Conservation (phyloP, 53 echinoderm and acorn worm species). For the Stichopus horrens region DNA sequence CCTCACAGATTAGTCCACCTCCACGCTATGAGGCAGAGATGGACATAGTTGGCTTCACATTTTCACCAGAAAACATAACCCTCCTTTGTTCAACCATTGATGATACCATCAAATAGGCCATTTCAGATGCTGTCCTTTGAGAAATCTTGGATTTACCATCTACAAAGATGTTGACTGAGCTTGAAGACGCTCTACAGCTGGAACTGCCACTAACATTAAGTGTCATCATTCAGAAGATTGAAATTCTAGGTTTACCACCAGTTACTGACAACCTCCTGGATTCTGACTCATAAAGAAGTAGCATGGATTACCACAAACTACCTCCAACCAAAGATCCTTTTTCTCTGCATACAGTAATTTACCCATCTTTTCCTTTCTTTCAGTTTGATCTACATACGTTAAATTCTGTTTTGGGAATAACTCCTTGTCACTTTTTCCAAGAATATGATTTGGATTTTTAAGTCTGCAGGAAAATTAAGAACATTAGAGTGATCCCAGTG, state of each 20-base stretch:
- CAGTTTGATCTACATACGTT: neutral
- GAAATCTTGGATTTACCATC: neutral
- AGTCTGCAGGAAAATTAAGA: too few relatives aligned
- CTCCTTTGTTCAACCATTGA: neutral
- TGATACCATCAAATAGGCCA: neutral
- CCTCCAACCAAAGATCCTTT: neutral
- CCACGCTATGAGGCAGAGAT: neutral
- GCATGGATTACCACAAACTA: neutral
- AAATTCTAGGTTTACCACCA: conserved; percentile 6
- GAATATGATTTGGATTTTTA: too few relatives aligned
- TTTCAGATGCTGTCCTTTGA: neutral
- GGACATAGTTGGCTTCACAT: neutral
- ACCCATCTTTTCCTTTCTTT: neutral
- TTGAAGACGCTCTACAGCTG: neutral
- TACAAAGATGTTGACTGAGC: neutral
- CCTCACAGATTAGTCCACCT: neutral
- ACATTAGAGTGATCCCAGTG: too few relatives aligned
- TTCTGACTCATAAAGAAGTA: conserved; percentile 6
- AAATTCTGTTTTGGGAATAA: too few relatives aligned
- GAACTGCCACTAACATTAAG: neutral
- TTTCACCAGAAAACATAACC: neutral
- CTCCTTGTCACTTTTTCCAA: too few relatives aligned
- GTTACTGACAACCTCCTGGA: conserved; percentile 11
- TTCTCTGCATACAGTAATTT: neutral
- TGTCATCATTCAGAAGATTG: neutral